Conservation (phyloP, 2,888 invertebrate species). For the Oxycera nigricornis region DNA sequence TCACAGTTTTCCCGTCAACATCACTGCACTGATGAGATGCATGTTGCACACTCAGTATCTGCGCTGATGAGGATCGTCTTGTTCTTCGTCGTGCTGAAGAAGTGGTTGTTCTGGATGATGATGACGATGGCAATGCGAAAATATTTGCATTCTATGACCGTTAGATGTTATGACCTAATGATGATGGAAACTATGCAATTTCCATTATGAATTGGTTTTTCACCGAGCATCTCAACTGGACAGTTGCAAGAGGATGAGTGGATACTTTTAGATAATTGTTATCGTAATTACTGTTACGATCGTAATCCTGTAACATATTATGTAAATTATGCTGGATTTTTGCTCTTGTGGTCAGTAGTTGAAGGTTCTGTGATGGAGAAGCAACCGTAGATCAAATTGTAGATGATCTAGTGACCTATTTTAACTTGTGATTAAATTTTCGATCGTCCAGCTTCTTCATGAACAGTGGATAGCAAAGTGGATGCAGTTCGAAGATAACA, state of each 20-base stretch:
- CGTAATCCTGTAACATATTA: not conserved
- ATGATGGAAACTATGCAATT: slow-evolving; percentile 23
- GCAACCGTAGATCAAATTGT: no score
- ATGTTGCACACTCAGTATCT: not conserved
- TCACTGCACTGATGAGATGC: no score
- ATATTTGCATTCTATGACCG: slow-evolving; percentile 28
- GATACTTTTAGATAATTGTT: not conserved
- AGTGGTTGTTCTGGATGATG: not conserved
- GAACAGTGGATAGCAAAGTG: no score
- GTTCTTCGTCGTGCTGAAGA: not conserved
- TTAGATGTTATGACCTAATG: slow-evolving; percentile 14
- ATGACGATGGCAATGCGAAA: not conserved
- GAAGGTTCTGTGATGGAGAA: no score
- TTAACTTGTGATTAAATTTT: no score
- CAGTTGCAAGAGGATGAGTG: not conserved
- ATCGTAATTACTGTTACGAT: slow-evolving; percentile 17
- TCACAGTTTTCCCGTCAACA: not conserved
- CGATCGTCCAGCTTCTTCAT: no score
- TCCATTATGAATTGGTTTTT: slow-evolving; percentile 16
- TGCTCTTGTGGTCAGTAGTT: no score
- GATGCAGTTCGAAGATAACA: no score
- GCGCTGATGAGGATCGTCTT: not conserved
- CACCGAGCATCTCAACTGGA: not conserved
- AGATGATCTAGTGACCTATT: no score
- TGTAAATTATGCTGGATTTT: no score